Base-by-base conservation (phyloP, 2,888 invertebrate species). In the Drosophila quinaria region DNA sequence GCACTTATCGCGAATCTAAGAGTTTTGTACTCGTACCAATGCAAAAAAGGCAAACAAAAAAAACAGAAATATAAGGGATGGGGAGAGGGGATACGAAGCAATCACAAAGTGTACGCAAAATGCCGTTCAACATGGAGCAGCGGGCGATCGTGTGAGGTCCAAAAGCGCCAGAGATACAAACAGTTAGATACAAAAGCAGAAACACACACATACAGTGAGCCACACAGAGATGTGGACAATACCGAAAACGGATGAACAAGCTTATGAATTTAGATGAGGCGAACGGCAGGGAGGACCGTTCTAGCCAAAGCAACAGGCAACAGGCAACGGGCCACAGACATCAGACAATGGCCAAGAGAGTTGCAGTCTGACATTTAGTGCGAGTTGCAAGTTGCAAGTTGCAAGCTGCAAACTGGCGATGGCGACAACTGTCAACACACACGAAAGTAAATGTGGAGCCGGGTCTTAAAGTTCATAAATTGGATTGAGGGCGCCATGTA, bases 371-470 rank as follows among this genome's bases (percentile, higher is more conserved):
- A 82, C 83, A 83, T 88, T 85, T 83, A 67, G 73, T 81, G 76
- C 70, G 70, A 71, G 65, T 44, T 49, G 72, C 46, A 4, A 29
- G 17, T 17, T 17, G 17, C 63, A 41, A 35, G 67, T 35, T 46
- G 71, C 71, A 50, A 58, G 46, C 19, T 55, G 61, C 44, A 5
- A 33, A 10, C 50, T 33, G 33, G 52, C 54, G 69, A 63, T 73
- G 60, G 73, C 83, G 76, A 89, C 86, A 87, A 86, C 85, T 86
- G 86, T 86, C 86, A 86, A 85, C 89, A 85, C 85, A 81, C 87
- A 81, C 87, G 82, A 87, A 85, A 77, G 89, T 79, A 86, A 87
- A 80, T 81, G 87, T 78, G 58, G 35, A 33, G 50, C 19, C 41
- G 58, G 66, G 74, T 67, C 77, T 65, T 71, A 80, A 80, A 89